Conservation (phyloP, 2,113 vertebrate genomes). For the Pedetes capensis region DNA sequence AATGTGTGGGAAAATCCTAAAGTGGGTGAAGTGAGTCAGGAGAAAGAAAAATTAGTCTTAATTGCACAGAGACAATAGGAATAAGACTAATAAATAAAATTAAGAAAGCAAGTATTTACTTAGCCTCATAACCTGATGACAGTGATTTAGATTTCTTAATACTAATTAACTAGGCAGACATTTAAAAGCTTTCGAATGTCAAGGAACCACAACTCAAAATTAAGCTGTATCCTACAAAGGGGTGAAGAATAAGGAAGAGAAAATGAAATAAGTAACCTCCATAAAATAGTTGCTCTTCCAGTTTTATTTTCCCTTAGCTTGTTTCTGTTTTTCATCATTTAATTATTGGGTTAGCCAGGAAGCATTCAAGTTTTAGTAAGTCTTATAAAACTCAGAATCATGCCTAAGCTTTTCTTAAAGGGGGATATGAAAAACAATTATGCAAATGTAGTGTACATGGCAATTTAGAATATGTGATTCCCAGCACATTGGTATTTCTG, state of each 20-base stretch:
- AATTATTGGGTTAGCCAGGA: not conserved
- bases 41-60: not conserved
- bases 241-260: not conserved
- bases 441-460: not conserved
- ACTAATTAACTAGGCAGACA: not conserved
- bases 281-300: not conserved
- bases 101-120: not conserved
- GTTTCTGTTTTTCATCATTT: not conserved
- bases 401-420: not conserved
- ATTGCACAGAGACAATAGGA: not conserved
- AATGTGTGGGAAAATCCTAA: not conserved
- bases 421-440: not conserved
- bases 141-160: not conserved
- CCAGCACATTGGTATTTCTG: not conserved
- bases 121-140: not conserved
- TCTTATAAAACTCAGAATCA: not conserved
- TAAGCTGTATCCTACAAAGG: not conserved
- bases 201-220: not conserved
- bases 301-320: not conserved
- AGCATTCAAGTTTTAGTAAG: not conserved
- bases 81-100: not conserved
- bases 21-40: not conserved
- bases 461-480: not conserved
- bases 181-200: not conserved
- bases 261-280: not conserved